Conservation (phyloP, 1,140 invertebrate species). For the Octopus bimaculoides region DNA sequence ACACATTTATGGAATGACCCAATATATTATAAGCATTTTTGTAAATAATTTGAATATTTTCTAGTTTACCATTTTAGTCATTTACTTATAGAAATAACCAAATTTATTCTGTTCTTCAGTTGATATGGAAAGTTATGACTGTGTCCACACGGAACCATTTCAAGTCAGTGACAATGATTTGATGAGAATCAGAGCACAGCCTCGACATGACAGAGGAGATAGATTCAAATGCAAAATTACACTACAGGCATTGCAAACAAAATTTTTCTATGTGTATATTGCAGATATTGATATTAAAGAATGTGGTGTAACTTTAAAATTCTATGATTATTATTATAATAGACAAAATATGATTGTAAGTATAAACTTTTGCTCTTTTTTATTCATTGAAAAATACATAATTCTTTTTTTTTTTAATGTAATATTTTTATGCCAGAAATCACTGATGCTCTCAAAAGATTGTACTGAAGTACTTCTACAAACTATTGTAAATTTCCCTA, state of each 20-base stretch:
- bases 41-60: too few relatives aligned
- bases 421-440: too few relatives aligned
- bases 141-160: not conserved
- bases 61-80: too few relatives aligned
- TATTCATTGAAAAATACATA: too few relatives aligned
- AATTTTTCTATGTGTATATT: not conserved
- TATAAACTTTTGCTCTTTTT: not conserved
- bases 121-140: constrained; percentile 5
- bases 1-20: too few relatives aligned
- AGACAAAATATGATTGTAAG: not conserved
- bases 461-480: too few relatives aligned
- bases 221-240: not conserved
- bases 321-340: not conserved
- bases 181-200: not conserved
- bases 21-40: too few relatives aligned
- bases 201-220: not conserved
- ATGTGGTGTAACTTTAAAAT: not conserved
- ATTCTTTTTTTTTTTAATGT: too few relatives aligned
- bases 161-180: not conserved
- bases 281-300: not conserved
- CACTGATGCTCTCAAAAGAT: too few relatives aligned
- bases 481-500: too few relatives aligned
- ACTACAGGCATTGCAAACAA: not conserved
- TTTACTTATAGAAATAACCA: too few relatives aligned
- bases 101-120: not conserved